These are phyloP conservation scores for Branchinecta sandiegonensis DNA, from an alignment of 2,888 invertebrate genomes.

Conservation along the genomic window DNA sequence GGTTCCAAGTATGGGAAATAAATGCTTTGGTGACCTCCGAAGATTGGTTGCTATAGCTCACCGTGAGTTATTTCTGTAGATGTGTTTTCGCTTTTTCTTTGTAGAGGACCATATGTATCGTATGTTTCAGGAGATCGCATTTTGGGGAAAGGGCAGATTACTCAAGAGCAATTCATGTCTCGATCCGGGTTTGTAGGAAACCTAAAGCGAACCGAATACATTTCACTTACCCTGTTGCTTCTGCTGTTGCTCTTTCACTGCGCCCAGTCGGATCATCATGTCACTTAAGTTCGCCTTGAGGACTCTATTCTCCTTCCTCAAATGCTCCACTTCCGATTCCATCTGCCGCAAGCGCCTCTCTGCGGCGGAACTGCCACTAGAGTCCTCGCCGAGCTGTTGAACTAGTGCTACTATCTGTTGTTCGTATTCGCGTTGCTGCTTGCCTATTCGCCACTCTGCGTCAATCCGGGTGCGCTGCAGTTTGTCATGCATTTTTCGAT, in stretches of 20 bases:
- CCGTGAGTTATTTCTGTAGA: too few species aligned
- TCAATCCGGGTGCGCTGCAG: constrained; percentile 49
- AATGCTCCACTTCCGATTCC: constrained; percentile 4
- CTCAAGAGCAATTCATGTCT: too few species aligned
- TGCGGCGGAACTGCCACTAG: constrained; percentile 9
- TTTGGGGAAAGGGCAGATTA: too few species aligned
- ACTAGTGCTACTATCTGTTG: constrained; percentile 31
- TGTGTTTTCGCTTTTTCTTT: too few species aligned
- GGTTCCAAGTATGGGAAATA: too few species aligned
- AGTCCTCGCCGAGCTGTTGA: constrained; percentile 4
- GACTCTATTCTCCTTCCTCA: background rate
- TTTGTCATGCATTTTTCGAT: constrained; percentile 15
- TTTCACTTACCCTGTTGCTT: background rate
- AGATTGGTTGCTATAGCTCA: too few species aligned
- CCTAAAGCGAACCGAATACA: too few species aligned
- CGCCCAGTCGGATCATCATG: constrained; percentile 7
- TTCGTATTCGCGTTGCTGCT: constrained; percentile 48
- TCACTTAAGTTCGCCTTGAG: constrained; percentile 1
- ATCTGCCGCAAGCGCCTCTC: constrained; percentile 4
- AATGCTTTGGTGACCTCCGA: too few species aligned
- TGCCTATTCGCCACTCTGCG: constrained; percentile 45
- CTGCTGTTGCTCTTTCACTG: background rate
- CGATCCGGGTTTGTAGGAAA: too few species aligned
- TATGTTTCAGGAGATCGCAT: too few species aligned
- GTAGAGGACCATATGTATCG: too few species aligned